Conservation (phyloP, 2,113 vertebrate species). For the Hydropotes inermis region DNA sequence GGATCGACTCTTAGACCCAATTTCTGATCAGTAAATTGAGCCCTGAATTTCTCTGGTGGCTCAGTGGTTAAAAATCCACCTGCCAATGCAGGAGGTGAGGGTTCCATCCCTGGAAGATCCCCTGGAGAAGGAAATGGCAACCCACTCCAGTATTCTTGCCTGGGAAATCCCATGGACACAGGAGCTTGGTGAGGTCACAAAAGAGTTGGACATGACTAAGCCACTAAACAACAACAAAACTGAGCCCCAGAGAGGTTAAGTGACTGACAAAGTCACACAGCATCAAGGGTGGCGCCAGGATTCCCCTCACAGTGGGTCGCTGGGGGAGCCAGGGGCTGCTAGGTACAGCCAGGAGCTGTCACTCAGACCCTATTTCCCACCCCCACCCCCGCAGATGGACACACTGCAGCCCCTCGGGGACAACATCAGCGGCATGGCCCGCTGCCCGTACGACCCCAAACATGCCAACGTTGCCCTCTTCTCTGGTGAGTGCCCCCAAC, state of each 20-base stretch:
- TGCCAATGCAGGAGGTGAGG: neutral
- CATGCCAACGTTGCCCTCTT: constrained; percentile 96
- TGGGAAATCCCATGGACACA: neutral
- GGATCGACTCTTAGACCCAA: neutral
- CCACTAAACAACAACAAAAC: neutral
- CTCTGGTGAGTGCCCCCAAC: constrained; percentile 84
- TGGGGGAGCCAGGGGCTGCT: neutral
- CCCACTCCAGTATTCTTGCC: neutral
- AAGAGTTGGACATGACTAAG: neutral
- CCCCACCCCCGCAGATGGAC: constrained; percentile 85
- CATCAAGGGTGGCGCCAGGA: neutral
- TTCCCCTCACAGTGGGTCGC: neutral
- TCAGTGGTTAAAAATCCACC: neutral
- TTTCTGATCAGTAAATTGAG: neutral
- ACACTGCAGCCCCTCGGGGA: constrained; percentile 91
- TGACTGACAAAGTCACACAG: neutral
- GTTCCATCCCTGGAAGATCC: neutral
- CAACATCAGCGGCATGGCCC: constrained; percentile 95
- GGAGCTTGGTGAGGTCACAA: neutral
- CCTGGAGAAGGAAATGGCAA: neutral
- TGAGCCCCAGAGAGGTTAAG: neutral
- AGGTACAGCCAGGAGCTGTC: neutral
- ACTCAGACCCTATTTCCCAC: neutral
- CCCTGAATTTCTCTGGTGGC: neutral
- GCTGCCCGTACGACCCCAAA: constrained; percentile 96